Percentiles rank a stretch among this genome's conserved stretches.
Conservation (phyloP, 2,888 invertebrate species). For the Nineta flava region DNA sequence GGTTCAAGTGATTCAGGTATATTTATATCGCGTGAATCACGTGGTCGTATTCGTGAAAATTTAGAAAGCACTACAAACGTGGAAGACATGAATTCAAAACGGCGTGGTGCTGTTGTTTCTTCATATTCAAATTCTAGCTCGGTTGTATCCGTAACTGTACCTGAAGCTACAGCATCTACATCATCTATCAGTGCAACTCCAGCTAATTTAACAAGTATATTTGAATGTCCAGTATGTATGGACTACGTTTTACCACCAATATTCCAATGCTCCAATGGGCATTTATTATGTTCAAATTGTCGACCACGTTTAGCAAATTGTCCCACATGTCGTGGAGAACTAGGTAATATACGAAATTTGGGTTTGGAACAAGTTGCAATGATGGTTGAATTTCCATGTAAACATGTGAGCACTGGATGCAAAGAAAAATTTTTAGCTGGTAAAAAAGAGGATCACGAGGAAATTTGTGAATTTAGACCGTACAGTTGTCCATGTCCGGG, state of each 20-base stretch:
- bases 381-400: slow-evolving; percentile 97
- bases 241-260: slow-evolving; percentile 99
- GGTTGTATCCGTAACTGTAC: neutral
- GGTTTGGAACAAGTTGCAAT: slow-evolving; percentile 99
- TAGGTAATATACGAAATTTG: slow-evolving; percentile 89
- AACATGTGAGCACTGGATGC: slow-evolving; percentile 93
- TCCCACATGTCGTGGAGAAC: slow-evolving; percentile 93
- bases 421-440: slow-evolving; percentile 81
- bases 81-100: slow-evolving; percentile 6
- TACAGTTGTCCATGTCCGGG: slow-evolving; percentile 99
- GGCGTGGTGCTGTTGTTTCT: neutral
- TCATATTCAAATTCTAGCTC: neutral
- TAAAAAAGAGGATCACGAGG: slow-evolving; percentile 98
- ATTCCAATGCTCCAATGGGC: slow-evolving; percentile 96
- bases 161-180: slow-evolving; percentile 28
- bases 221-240: slow-evolving; percentile 96
- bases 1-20: neutral
- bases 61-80: neutral
- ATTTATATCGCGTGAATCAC: too few species aligned
- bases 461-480: slow-evolving; percentile 94
- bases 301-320: slow-evolving; percentile 93
- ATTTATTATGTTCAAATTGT: slow-evolving; percentile 95
- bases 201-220: slow-evolving; percentile 77
- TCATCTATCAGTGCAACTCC: slow-evolving; percentile 52
- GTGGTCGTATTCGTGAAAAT: neutral